Conservation (phyloP, 2,888 invertebrate species). For the Meta bourneti region DNA sequence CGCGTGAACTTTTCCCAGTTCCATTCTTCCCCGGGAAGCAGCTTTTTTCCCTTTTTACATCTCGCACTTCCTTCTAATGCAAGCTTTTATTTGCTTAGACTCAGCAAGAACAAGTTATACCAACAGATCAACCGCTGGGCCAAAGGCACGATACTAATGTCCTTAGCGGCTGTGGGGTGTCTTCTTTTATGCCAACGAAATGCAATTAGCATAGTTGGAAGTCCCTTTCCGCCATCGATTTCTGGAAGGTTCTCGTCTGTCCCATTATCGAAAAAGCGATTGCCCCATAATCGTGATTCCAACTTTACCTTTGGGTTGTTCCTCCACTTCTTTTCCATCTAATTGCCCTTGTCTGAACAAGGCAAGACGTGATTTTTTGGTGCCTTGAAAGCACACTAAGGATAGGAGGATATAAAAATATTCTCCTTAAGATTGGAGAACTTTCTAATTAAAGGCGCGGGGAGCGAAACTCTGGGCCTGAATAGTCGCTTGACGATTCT, state of each 20-base stretch:
- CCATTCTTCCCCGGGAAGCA: background rate
- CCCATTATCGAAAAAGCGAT: conserved; percentile 47
- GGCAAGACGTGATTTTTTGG: conserved; percentile 1
- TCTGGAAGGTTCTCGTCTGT: background rate
- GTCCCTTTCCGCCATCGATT: conserved; percentile 32
- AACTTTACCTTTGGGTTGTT: conserved; percentile 38
- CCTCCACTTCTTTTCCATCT: background rate
- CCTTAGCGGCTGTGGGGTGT: background rate
- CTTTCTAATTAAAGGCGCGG: background rate
- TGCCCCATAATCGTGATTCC: conserved; percentile 24
- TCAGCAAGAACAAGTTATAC: background rate
- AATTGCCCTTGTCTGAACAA: conserved; percentile 20
- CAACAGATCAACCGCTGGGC: background rate
- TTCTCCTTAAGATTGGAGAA: background rate
- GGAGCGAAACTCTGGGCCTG: background rate
- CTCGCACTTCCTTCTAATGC: background rate
- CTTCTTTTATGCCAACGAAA: conserved; percentile 3
- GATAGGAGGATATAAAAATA: background rate
- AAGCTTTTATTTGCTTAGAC: background rate
- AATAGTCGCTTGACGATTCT: background rate
- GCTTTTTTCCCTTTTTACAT: background rate
- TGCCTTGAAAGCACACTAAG: background rate
- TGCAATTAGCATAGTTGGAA: conserved; percentile 43
- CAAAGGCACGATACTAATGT: conserved; percentile 8
- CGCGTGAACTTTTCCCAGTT: background rate